A percentile compares a stretch with the other conserved stretches of the same genome.
These are phyloP conservation scores for Coecobrya sp. DNA, from an alignment of 2,888 invertebrate species.

Conservation along the genomic window DNA sequence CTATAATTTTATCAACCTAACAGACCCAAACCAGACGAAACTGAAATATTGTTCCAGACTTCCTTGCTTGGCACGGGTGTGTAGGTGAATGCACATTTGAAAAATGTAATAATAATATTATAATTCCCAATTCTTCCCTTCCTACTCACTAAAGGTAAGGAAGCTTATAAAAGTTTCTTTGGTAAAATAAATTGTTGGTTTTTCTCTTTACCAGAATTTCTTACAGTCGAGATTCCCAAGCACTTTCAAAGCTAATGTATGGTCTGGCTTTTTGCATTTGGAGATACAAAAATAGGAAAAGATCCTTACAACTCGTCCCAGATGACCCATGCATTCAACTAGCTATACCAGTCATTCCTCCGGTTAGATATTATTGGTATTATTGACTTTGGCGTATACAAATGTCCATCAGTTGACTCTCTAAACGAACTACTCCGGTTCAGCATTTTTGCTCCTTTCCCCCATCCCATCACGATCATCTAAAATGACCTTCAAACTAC, in stretches of 20 bases:
- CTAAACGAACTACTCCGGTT: not conserved
- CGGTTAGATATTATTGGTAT: conserved; percentile 37
- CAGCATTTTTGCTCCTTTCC: not conserved
- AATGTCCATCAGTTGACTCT: conserved; percentile 45
- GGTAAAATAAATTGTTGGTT: conserved; percentile 24
- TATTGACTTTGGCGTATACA: conserved; percentile 60
- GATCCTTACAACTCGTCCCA: conserved; percentile 3
- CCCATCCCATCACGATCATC: conserved; percentile 49
- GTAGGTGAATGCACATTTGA: not conserved
- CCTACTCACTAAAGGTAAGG: not conserved
- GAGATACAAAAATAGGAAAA: conserved; percentile 14
- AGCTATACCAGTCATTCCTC: not conserved
- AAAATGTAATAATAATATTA: conserved; percentile 38
- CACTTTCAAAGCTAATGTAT: no score
- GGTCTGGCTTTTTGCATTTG: no score
- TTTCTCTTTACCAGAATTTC: no score
- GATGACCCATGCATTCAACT: conserved; percentile 50
- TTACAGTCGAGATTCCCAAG: no score
- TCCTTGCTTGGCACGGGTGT: not conserved
- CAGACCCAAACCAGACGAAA: not conserved
- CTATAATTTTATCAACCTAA: not conserved
- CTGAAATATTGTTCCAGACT: not conserved
- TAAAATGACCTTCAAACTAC: conserved; percentile 71
- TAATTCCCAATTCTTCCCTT: not conserved
- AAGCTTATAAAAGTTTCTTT: not conserved